Percentiles rank a stretch among this genome's conserved stretches.
These are phyloP conservation scores for Momotus momota DNA, from an alignment of 2,797 vertebrate species.

Conservation along the genomic window DNA sequence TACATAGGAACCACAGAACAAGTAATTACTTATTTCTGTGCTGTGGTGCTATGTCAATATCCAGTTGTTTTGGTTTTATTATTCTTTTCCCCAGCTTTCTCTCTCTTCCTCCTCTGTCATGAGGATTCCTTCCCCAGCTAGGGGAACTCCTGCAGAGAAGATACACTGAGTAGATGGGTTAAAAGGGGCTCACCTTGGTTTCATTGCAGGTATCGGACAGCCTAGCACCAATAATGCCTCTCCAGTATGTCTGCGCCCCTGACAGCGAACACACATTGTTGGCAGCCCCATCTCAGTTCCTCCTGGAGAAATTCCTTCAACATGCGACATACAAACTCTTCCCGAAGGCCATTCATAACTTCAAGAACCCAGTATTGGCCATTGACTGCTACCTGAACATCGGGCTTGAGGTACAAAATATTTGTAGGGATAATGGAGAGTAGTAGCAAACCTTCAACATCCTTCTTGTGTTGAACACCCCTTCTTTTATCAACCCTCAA, in stretches of 20 bases:
- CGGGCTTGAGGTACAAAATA: slow-evolving; percentile 88
- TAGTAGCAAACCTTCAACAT: background rate
- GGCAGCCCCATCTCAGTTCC: slow-evolving; percentile 94
- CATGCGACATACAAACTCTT: slow-evolving; percentile 92
- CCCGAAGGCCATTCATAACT: slow-evolving; percentile 90
- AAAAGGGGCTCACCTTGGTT: background rate
- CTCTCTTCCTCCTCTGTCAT: background rate
- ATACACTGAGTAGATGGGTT: background rate
- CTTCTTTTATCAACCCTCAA: background rate
- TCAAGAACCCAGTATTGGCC: slow-evolving; percentile 91
- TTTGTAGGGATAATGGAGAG: background rate
- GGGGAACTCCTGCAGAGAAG: background rate
- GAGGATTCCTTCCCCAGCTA: background rate
- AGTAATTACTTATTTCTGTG: background rate
- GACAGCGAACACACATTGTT: slow-evolving; percentile 96
- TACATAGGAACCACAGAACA: background rate
- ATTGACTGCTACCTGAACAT: slow-evolving; percentile 98
- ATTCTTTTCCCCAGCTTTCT: background rate
- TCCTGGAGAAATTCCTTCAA: slow-evolving; percentile 96
- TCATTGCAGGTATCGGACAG: slow-evolving; percentile 87
- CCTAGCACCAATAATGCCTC: slow-evolving; percentile 84
- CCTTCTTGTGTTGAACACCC: background rate
- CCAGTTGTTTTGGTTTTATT: background rate
- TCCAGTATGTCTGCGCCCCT: slow-evolving; percentile 95
- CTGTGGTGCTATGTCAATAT: background rate